Evolutionary conservation across 1,140 invertebrate species (phyloP).

Genomic region (Homalodisca vitripennis): DNA sequence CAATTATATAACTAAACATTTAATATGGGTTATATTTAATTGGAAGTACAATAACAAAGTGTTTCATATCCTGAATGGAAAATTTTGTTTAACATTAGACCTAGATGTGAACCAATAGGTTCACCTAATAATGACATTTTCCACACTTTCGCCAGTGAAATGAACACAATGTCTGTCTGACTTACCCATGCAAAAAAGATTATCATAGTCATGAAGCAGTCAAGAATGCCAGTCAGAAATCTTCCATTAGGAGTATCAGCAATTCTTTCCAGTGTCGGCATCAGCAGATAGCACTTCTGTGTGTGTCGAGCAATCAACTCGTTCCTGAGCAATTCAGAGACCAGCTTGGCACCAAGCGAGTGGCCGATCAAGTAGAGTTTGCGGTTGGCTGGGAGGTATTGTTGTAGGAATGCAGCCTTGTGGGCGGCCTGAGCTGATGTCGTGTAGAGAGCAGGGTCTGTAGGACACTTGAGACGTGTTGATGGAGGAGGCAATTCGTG

Average conservation of each 20-base stretch:
- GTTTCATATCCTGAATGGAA: no score
- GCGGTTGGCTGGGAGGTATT: conserved; percentile 64
- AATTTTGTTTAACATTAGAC: no score
- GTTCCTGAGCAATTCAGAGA: conserved; percentile 68
- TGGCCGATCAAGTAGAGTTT: conserved; percentile 76
- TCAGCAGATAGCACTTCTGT: conserved; percentile 66
- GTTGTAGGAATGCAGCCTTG: conserved; percentile 72
- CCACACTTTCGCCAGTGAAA: neutral
- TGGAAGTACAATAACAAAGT: no score
- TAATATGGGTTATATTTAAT: no score
- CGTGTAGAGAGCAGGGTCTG: conserved; percentile 57
- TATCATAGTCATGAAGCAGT: conserved; percentile 52
- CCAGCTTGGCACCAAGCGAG: conserved; percentile 81
- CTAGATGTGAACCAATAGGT: no score
- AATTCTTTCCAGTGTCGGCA: conserved; percentile 82
- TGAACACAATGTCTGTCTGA: no score
- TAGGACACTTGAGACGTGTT: conserved; percentile 37
- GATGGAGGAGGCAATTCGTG: conserved; percentile 58
- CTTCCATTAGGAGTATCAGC: conserved; percentile 66
- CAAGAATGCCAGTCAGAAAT: conserved; percentile 49
- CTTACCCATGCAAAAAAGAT: conserved; percentile 54
- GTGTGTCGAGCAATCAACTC: conserved; percentile 51
- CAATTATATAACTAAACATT: no score
- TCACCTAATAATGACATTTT: no score
- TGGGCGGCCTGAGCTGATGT: conserved; percentile 77